These are phyloP conservation scores for Toxonevra muliebris DNA, from an alignment of 2,888 invertebrate species.

Conservation along the genomic window DNA sequence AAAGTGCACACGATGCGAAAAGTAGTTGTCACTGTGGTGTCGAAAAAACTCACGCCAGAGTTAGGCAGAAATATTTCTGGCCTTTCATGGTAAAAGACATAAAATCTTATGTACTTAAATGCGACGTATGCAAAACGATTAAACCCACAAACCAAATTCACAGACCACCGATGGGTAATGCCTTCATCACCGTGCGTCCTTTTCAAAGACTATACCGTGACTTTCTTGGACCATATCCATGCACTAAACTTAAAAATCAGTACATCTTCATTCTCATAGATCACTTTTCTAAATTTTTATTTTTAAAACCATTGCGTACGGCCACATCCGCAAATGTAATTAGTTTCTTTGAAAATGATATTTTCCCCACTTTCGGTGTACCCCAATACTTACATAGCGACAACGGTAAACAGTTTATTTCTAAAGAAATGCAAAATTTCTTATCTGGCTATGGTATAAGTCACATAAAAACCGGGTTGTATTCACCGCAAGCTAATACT, in stretches of 20 bases:
- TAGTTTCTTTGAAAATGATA: conserved; percentile 17
- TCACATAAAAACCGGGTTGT: conserved; percentile 29
- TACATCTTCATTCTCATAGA: too few species aligned
- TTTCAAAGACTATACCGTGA: conserved; percentile 24
- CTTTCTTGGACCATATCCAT: conserved; percentile 19
- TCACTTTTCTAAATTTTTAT: too few species aligned
- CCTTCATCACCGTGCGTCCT: not conserved
- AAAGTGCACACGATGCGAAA: not conserved
- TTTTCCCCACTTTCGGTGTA: conserved; percentile 31
- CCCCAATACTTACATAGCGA: conserved; percentile 30
- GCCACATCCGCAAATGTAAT: conserved; percentile 21
- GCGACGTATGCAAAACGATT: too few species aligned
- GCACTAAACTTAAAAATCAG: too few species aligned
- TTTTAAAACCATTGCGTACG: too few species aligned
- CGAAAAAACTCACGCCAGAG: conserved; percentile 16
- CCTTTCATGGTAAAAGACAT: conserved; percentile 18
- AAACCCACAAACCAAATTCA: too few species aligned
- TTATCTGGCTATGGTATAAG: conserved; percentile 20
- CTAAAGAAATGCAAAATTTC: conserved; percentile 26
- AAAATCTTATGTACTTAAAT: not conserved
- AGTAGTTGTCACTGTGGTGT: conserved; percentile 16
- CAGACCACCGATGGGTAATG: conserved; percentile 16
- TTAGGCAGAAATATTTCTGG: conserved; percentile 21
- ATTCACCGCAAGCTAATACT: conserved; percentile 37
- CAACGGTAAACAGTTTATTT: conserved; percentile 34